These are phyloP conservation scores for Macrotis lagotis DNA, from an alignment of 2,113 vertebrate genomes.

Conservation along the genomic window DNA sequence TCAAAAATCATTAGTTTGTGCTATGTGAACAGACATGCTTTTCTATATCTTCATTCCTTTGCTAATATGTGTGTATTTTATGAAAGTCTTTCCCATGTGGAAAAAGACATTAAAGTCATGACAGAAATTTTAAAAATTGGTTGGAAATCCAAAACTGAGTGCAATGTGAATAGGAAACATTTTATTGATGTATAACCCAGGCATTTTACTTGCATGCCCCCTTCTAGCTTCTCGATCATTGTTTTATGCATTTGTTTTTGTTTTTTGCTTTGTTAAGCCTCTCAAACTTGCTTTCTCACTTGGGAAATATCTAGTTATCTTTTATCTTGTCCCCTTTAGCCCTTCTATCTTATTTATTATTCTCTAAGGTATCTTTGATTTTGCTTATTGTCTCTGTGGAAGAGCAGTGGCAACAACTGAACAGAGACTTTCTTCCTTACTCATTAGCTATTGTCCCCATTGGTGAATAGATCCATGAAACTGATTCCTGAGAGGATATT, in stretches of 20 bases:
- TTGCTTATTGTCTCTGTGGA: conserved; percentile 17
- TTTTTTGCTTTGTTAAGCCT: conserved; percentile 26
- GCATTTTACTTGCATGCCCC: neutral
- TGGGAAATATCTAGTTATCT: conserved; percentile 33
- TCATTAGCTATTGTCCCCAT: conserved; percentile 50
- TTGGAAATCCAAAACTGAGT: conserved; percentile 14
- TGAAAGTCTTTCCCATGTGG: conserved; percentile 3
- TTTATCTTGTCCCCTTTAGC: conserved; percentile 19
- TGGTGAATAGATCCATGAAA: conserved; percentile 41
- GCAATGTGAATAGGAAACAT: neutral
- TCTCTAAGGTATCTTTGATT: conserved; percentile 45
- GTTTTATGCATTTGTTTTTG: no score
- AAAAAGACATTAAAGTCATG: conserved; percentile 12
- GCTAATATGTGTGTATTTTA: conserved; percentile 13
- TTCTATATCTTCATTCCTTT: conserved; percentile 15
- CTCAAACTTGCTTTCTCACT: conserved; percentile 44
- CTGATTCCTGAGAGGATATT: conserved; percentile 30
- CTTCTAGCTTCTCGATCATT: neutral
- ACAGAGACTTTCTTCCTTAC: conserved; percentile 47
- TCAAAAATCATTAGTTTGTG: conserved; percentile 40
- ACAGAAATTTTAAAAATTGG: conserved; percentile 18
- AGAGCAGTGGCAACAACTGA: conserved; percentile 41
- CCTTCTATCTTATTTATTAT: conserved; percentile 47
- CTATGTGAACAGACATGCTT: conserved; percentile 14
- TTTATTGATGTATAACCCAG: conserved; percentile 15